These are phyloP conservation scores for Chiloscyllium punctatum DNA, from an alignment of 2,797 vertebrate species.

Conservation along the genomic window DNA sequence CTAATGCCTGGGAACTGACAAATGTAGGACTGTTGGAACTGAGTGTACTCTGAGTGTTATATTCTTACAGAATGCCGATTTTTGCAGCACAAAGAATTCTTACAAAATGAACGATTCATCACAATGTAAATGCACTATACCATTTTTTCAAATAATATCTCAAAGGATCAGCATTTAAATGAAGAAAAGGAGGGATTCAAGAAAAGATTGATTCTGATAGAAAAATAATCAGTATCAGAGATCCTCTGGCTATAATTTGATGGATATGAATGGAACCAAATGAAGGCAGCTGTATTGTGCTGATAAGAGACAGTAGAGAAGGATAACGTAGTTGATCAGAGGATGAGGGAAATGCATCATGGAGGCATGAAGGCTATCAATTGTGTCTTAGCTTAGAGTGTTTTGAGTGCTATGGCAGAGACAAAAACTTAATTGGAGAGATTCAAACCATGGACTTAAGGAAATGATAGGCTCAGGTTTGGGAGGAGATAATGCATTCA, in stretches of 20 bases:
- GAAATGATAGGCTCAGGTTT: neutral
- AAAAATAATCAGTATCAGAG: neutral
- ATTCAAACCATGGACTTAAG: neutral
- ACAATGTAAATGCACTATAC: neutral
- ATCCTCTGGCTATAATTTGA: neutral
- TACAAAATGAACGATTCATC: too few species aligned
- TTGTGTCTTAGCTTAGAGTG: neutral
- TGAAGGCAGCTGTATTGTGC: neutral
- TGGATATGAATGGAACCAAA: neutral
- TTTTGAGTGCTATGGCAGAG: neutral
- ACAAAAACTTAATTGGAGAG: neutral
- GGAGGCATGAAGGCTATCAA: neutral
- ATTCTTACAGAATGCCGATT: too few species aligned
- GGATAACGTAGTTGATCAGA: neutral
- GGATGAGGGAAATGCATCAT: neutral
- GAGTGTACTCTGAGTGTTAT: too few species aligned
- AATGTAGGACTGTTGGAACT: too few species aligned
- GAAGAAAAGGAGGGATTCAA: neutral
- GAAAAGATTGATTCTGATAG: neutral
- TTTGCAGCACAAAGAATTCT: too few species aligned
- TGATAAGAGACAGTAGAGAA: neutral
- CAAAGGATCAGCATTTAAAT: neutral
- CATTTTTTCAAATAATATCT: neutral
- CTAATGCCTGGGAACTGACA: too few species aligned
- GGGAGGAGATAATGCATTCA: neutral